Evolutionary conservation across 2,888 invertebrate genomes (phyloP), one percentile per base, ranked within the genome.

Genomic region (Acronicta alni): DNA sequence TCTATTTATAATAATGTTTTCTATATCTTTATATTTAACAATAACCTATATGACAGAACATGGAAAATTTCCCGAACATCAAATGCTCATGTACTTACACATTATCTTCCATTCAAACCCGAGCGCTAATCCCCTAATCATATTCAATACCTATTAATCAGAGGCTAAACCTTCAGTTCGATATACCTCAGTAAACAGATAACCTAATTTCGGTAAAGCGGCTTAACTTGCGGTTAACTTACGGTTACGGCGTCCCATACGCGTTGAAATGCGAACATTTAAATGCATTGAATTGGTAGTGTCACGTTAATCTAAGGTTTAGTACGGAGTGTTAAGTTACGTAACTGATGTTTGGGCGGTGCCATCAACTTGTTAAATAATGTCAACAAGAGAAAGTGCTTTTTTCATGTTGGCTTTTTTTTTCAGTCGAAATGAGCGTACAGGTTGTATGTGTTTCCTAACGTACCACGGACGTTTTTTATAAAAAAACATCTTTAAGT

Each of bases 231-330:
- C 18, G 57, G 66, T 59, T 74, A 62, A 67, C 39, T 64, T 69
- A 67, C 51, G 53, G 53, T 66, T 64, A 66, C 47, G 26, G 46
- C 48, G 14, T 7, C 43, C 52, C 38, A 54, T 57, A 53, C 47
- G 61, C 60, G 48, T 47, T 56, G 57, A 80, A 83, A 84, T 83
- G 69, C 45, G 75, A 58, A 60, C 74, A 82, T 84, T 80, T 84
- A 84, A 84, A 83, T 84, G 84, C 84, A 84, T 84, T 77, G 67
- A 63, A 73, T 68, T 59, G 62, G 51, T 46, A 18, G 47, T 60
- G 59, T 47, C 43, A 46, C 17, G 45, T 55, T 60, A 63, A 56
- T 55, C 42, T 52, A 56, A 26, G 51, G 43, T 52, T 58, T 26
- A 47, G 14, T 37, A 26, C 38, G 1, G 16, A 43, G 26, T 41